Evolutionary conservation across 2,113 vertebrate species (phyloP).

Genomic region (Saccopteryx bilineata): DNA sequence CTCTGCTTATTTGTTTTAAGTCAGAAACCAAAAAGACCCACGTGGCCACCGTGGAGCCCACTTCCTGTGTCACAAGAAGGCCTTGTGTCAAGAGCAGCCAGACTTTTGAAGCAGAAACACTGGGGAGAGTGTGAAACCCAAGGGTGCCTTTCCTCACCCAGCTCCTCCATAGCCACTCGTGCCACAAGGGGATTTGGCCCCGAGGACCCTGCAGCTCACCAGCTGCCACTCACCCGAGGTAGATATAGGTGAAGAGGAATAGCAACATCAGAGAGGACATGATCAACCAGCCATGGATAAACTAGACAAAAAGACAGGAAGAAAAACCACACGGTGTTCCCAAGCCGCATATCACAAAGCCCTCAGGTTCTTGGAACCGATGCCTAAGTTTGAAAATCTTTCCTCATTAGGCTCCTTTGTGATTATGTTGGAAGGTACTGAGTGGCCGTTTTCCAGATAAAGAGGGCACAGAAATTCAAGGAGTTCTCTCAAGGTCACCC

Average conservation of each 20-base stretch:
- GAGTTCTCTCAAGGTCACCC: background rate
- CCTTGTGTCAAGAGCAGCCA: background rate
- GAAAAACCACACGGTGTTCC: rapidly evolving
- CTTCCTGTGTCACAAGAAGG: rapidly evolving
- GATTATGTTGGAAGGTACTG: background rate
- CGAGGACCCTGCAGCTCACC: rapidly evolving
- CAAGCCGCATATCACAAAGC: background rate
- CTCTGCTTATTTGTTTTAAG: background rate
- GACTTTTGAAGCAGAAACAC: background rate
- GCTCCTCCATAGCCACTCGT: rapidly evolving
- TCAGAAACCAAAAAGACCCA: background rate
- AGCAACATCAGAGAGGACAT: constrained; percentile 98
- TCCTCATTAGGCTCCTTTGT: background rate
- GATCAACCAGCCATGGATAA: constrained; percentile 99
- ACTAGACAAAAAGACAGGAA: constrained; percentile 86
- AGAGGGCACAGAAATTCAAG: background rate
- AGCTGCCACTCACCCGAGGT: constrained; percentile 92
- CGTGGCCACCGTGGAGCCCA: rapidly evolving
- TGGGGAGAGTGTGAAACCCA: background rate
- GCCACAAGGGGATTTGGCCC: rapidly evolving
- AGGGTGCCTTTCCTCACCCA: rapidly evolving
- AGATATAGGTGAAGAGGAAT: constrained; percentile 98
- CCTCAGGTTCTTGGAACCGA: rapidly evolving
- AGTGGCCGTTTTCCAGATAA: too few relatives aligned
- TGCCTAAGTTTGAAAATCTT: background rate